These are phyloP conservation scores for Phoeniculus purpureus DNA, from an alignment of 2,797 vertebrate genomes.

Conservation along the genomic window DNA sequence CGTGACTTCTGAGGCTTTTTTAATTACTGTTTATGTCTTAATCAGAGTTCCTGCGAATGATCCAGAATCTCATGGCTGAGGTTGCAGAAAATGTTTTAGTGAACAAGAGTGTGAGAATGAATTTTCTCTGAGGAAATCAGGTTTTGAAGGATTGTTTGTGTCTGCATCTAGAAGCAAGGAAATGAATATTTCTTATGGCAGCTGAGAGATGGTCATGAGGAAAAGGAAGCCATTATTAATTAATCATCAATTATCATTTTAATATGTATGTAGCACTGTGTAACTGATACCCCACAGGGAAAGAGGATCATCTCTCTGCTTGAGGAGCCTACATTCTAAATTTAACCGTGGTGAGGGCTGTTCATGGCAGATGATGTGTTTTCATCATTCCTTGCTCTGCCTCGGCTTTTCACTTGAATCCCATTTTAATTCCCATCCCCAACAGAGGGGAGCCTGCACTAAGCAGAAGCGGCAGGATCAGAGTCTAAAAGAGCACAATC, in stretches of 20 bases:
- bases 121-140: constrained; percentile 19
- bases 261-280: constrained; percentile 57
- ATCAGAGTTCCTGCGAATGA: background rate
- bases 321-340: constrained; percentile 53
- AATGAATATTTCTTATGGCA: background rate
- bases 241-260: constrained; percentile 68
- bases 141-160: constrained; percentile 40
- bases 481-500: constrained; percentile 39
- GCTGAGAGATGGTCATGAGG: constrained; percentile 44
- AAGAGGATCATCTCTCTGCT: constrained; percentile 44
- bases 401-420: constrained; percentile 48
- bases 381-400: constrained; percentile 49
- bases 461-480: constrained; percentile 6
- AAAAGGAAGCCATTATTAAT: constrained; percentile 65
- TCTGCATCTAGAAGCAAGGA: constrained; percentile 48
- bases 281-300: constrained; percentile 45
- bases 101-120: background rate
- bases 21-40: constrained; percentile 25
- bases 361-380: constrained; percentile 55
- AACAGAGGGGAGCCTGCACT: background rate
- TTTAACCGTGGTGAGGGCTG: constrained; percentile 38
- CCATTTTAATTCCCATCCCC: constrained; percentile 47
- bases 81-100: background rate
- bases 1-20: constrained; percentile 23
- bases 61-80: background rate